Base-by-base conservation (phyloP, 2,113 vertebrate genomes). In the Aptenodytes forsteri region DNA sequence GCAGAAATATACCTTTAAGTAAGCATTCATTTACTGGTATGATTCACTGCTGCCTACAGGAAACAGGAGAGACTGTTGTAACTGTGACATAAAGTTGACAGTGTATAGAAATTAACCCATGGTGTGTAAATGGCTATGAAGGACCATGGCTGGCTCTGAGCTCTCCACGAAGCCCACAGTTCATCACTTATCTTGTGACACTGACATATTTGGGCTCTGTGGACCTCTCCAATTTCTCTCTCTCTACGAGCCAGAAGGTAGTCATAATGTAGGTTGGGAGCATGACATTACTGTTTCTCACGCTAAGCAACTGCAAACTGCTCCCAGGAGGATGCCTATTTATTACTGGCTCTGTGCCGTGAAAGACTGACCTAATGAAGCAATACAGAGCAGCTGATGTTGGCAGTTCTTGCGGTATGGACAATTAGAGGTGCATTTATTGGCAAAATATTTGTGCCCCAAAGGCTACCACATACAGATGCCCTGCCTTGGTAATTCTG, bases 301-400 rank as follows among this genome's bases (percentile, higher is more conserved):
- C n/a, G 72, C 90, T 78, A 87, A 92, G 52, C 67, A 87, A 70
- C 55, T 80, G 50, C 76, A 87, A 62, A 75, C 65, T 76, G 71
- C 76, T 89, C 88, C 55, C 79, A 88, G 90, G 85, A 90, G 71
- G 79, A 88, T 71, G 67, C 67, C 55, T 75, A 50, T 92, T 96
- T 75, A 82, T 91, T 78, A 56, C 59, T 90, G 82, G 79, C 72
- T 91, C 38, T 71, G 69, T 0, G 11, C 72, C 2, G 1, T 56
- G 40, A 76, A 84, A 76, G 47, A 49, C 34, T 97, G 91, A 76
- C 80, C 65, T 92, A 87, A 87, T 79, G 59, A 82, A 89, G 80
- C 89, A 72, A 29, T 29, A 44, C 9, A 17, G 72, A 91, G 36
- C 44, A 76, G 72, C 61, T 82, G 80, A 92, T 69, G 56, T 61